Evolutionary conservation across 2,797 vertebrate species (phyloP).

Genomic region (Amblyraja radiata): DNA sequence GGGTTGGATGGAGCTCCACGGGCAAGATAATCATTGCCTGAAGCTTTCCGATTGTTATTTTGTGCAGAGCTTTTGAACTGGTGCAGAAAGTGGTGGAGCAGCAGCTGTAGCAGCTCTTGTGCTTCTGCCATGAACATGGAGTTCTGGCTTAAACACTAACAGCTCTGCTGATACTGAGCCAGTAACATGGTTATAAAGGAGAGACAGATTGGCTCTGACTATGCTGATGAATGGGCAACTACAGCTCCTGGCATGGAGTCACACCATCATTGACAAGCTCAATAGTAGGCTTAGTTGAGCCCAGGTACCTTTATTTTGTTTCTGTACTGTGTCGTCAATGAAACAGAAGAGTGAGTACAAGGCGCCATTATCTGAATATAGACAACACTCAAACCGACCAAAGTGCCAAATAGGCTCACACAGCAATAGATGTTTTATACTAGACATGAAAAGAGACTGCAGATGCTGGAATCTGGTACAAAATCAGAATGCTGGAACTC

Average conservation of each 20-base stretch:
- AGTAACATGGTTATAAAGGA: background rate
- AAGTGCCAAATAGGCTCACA: background rate
- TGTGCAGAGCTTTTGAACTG: slow-evolving; percentile 13
- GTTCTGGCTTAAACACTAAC: background rate
- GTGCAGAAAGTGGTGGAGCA: background rate
- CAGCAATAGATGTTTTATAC: background rate
- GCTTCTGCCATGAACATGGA: background rate
- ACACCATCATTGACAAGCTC: background rate
- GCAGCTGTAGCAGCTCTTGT: background rate
- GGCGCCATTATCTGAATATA: background rate
- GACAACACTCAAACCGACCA: background rate
- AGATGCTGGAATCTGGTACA: too few relatives aligned
- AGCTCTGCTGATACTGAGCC: background rate
- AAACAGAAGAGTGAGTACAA: background rate
- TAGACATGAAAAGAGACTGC: too few relatives aligned
- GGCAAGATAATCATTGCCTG: background rate
- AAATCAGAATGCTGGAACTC: too few relatives aligned
- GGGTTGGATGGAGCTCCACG: too few relatives aligned
- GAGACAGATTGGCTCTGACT: slow-evolving; percentile 8
- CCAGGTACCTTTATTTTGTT: background rate
- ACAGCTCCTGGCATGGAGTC: background rate
- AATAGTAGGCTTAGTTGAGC: background rate
- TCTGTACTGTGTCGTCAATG: background rate
- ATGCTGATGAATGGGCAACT: background rate
- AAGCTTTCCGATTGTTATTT: background rate